Evolutionary conservation across 2,888 invertebrate genomes (phyloP), one percentile per base, ranked within the genome.

Genomic region (Drymonia ruficornis): DNA sequence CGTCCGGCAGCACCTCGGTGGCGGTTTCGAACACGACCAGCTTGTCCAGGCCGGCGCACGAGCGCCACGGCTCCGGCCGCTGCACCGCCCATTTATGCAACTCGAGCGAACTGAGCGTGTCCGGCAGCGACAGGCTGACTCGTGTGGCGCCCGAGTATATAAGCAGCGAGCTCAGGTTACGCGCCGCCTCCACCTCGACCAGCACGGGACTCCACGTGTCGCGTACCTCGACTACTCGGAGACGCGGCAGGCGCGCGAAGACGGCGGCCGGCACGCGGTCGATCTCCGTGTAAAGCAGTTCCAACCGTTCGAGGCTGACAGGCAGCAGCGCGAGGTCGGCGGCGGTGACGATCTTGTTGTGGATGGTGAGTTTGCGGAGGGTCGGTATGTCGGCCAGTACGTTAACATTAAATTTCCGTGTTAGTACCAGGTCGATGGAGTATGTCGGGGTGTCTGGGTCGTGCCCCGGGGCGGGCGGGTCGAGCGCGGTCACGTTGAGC

Each of bases 81-180:
- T 29, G 18, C n/a, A 23, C 16, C 9, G 16, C 36, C 23, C 53
- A 31, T 1, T 12, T 11, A 2, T 38, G 15, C 55, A 62, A 48
- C 34, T 46, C 28, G 55, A 29, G 61, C 43, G 49, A 46, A 34
- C 56, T 56, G 48, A 52, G 42, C 8, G 55, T 50, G 1, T 15
- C 28, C 43, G 23, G 50, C 19, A 34, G 28, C 47, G 48, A 48
- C 50, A 55, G 45, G 9, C 11, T 31, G 16, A 15, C 29, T 8
- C 16, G 34, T 44, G 40, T 16, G 36, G 44, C 23, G 34, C 44
- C 28, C 56, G 47, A 50, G 44, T 42, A 29, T n/a, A 31, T 2
- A 31, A 8, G 9, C 31, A 31, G 31, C 9, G 31, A 31, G 31
- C 2, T 31, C 11, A 31, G 31, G 9, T 31, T 31, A 11, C 47